Evolutionary conservation across 2,888 invertebrate species (phyloP).

Genomic region (Atrina japonica): DNA sequence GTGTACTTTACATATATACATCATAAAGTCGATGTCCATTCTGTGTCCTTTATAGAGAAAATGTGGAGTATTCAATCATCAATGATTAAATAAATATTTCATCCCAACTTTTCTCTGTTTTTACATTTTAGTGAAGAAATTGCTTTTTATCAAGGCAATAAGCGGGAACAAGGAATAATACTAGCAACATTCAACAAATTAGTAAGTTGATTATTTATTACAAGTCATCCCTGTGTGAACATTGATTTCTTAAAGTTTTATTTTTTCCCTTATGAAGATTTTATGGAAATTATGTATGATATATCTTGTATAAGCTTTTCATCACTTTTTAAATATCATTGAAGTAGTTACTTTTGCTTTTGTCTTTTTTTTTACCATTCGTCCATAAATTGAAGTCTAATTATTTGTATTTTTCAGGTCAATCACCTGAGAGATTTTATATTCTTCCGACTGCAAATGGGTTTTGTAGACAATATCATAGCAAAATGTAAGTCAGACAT

Average conservation of each 20-base stretch:
- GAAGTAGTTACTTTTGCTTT: too few relatives aligned
- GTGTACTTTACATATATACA: too few relatives aligned
- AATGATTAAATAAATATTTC: too few relatives aligned
- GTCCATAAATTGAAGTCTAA: too few relatives aligned
- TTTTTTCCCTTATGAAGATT: background rate
- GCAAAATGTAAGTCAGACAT: slow-evolving; percentile 90
- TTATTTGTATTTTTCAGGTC: slow-evolving; percentile 83
- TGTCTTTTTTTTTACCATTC: too few relatives aligned
- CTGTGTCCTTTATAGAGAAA: too few relatives aligned
- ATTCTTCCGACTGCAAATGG: slow-evolving; percentile 93
- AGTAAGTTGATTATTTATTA: slow-evolving; percentile 79
- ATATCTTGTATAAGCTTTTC: too few relatives aligned
- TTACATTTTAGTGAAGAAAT: slow-evolving; percentile 93
- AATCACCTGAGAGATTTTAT: slow-evolving; percentile 92
- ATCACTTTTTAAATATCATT: too few relatives aligned
- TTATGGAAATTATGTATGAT: background rate
- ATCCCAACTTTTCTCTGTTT: too few relatives aligned
- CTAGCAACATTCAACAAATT: slow-evolving; percentile 94
- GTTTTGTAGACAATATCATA: slow-evolving; percentile 96
- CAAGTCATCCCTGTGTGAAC: too few relatives aligned
- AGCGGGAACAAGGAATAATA: slow-evolving; percentile 92
- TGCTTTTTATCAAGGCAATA: slow-evolving; percentile 85
- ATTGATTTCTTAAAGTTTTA: background rate
- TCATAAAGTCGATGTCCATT: too few relatives aligned
- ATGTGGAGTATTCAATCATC: too few relatives aligned